These are phyloP conservation scores for Bergia puertoricense DNA, from an alignment of 92 coral and sea anemone genomes.

Conservation along the genomic window DNA sequence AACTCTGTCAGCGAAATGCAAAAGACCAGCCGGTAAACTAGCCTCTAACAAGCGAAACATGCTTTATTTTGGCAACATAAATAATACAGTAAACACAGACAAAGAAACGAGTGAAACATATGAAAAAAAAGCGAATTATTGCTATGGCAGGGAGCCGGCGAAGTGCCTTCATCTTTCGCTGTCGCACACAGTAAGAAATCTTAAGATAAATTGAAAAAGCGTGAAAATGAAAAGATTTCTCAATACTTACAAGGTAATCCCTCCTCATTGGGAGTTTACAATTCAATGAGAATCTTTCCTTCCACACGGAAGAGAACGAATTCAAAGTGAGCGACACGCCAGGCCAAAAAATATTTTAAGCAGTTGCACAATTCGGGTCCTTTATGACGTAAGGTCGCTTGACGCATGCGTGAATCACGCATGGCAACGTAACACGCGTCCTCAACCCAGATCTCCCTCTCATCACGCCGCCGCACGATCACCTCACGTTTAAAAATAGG, in stretches of 20 bases:
- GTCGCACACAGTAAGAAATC: neutral
- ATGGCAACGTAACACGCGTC: conserved; percentile 48
- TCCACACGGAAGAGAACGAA: conserved; percentile 78
- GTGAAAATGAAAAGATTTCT: neutral
- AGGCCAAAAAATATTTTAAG: conserved; percentile 88
- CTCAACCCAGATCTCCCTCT: conserved; percentile 19
- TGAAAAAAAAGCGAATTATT: neutral
- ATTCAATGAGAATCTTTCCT: conserved; percentile 57
- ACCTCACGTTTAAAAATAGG: neutral
- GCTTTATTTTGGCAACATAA: neutral
- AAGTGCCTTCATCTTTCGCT: neutral
- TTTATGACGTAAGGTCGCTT: conserved; percentile 95
- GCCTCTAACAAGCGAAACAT: neutral
- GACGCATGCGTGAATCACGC: conserved; percentile 75
- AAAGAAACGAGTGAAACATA: neutral
- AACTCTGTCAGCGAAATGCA: conserved; percentile 25
- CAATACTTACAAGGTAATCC: conserved; percentile 81
- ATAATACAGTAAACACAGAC: conserved; percentile 6
- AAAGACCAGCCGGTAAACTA: neutral
- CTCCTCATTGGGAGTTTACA: conserved; percentile 96
- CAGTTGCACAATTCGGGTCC: conserved; percentile 94
- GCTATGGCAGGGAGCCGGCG: conserved; percentile 36
- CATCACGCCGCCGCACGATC: conserved; percentile 6
- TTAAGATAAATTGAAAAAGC: neutral
- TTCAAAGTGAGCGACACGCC: conserved; percentile 74